phyloP scores from a whole-genome alignment of 1,140 invertebrate genomes.

The Hycleus cichorii region DNA sequence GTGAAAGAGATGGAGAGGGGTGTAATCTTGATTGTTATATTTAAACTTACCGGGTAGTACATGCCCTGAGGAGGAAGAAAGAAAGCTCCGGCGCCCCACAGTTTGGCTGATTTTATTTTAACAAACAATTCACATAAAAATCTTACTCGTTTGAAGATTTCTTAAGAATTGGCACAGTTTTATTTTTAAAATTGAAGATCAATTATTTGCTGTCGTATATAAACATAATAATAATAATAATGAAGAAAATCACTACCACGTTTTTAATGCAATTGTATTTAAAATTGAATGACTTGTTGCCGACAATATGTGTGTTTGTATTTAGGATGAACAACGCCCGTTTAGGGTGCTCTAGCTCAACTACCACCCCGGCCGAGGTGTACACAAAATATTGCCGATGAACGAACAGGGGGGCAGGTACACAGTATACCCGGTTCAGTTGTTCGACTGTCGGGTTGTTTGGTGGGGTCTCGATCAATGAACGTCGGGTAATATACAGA shows the following conservation, averaged over 20 bases:
- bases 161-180: slow-evolving; percentile 3
- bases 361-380: slow-evolving; percentile 30
- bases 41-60: slow-evolving; percentile 83
- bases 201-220: too few species aligned
- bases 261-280: too few species aligned
- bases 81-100: slow-evolving; percentile 88
- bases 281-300: too few species aligned
- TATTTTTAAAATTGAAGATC: background rate
- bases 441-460: slow-evolving; percentile 2
- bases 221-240: too few species aligned
- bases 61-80: slow-evolving; percentile 88
- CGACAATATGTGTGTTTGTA: background rate
- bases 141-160: background rate
- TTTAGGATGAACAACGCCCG: slow-evolving; percentile 30
- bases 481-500: slow-evolving; percentile 10
- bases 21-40: background rate
- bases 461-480: slow-evolving; percentile 28
- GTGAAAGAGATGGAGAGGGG: too few species aligned
- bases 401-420: slow-evolving; percentile 22
- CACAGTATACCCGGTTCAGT: background rate
- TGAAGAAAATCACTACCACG: too few species aligned
- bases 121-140: slow-evolving; percentile 28
- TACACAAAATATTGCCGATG: slow-evolving; percentile 9
- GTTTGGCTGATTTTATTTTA: slow-evolving; percentile 72
- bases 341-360: slow-evolving; percentile 29